A percentile compares a stretch with the other conserved stretches of the same genome.
These are phyloP conservation scores for Pelobates fuscus DNA, from an alignment of 2,113 vertebrate species.

Conservation along the genomic window DNA sequence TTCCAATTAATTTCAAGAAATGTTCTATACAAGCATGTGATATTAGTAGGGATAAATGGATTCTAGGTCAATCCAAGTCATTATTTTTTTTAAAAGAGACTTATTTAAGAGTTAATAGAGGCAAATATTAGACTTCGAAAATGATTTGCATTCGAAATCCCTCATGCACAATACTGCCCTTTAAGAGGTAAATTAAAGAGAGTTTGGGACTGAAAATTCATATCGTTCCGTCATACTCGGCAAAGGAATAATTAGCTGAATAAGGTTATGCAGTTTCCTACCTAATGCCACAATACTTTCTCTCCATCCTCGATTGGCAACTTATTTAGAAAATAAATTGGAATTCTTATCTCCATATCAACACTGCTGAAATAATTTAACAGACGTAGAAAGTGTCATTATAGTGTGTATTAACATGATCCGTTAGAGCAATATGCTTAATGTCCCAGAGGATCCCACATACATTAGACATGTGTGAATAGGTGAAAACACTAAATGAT, in stretches of 20 bases:
- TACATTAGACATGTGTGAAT: too few relatives aligned
- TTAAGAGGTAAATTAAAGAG: constrained; percentile 28
- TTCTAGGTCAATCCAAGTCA: constrained; percentile 26
- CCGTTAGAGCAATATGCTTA: too few relatives aligned
- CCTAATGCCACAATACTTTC: too few relatives aligned
- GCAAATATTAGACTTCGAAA: constrained; percentile 27
- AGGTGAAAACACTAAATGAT: too few relatives aligned
- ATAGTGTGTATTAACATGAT: too few relatives aligned
- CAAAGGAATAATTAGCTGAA: background rate
- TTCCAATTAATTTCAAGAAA: background rate
- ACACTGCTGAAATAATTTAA: too few relatives aligned
- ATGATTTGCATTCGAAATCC: constrained; percentile 1
- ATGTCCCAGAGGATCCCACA: too few relatives aligned
- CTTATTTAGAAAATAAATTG: too few relatives aligned
- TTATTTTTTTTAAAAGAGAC: background rate
- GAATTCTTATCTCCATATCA: too few relatives aligned
- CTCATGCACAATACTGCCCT: constrained; percentile 2
- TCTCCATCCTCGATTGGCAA: too few relatives aligned
- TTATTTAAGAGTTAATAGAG: background rate
- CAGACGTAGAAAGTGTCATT: too few relatives aligned
- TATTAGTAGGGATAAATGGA: background rate
- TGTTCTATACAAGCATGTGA: constrained; percentile 13
- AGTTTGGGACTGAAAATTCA: background rate
- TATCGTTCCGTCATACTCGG: background rate
- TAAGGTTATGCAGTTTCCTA: background rate